These are phyloP conservation scores for Pyrochroa serraticornis DNA, from an alignment of 2,888 invertebrate species.

Conservation along the genomic window DNA sequence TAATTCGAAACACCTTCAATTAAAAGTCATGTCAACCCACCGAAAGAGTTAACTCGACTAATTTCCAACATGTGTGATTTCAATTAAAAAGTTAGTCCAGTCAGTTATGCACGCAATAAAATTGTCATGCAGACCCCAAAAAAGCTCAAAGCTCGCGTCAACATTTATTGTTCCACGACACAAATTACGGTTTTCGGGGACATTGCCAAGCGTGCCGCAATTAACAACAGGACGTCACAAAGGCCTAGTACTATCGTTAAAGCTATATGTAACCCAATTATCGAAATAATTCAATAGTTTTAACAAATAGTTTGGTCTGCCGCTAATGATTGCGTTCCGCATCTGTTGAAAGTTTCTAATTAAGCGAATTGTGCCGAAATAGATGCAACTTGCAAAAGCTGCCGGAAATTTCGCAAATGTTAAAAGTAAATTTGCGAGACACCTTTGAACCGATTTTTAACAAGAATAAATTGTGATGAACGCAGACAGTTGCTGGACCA, in stretches of 20 bases:
- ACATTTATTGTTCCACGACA: constrained; percentile 22
- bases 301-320: constrained; percentile 6
- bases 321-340: constrained; percentile 6
- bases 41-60: constrained; percentile 21
- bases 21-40: constrained; percentile 12
- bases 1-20: constrained; percentile 26
- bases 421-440: no score
- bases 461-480: constrained; percentile 22
- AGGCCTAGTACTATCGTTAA: neutral
- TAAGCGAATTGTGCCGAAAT: neutral
- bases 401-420: no score
- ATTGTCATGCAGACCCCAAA: constrained; percentile 7
- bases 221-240: constrained; percentile 25
- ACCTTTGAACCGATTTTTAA: constrained; percentile 8
- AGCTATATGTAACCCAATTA: constrained; percentile 15
- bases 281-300: constrained; percentile 9
- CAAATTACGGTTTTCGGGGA: constrained; percentile 24
- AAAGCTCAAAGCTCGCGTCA: constrained; percentile 7
- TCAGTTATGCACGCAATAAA: constrained; percentile 15
- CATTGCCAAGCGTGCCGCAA: constrained; percentile 22
- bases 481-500: constrained; percentile 18
- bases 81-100: constrained; percentile 16
- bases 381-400: neutral
- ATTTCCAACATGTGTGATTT: constrained; percentile 26
- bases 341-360: neutral